Evolutionary conservation across 2,113 vertebrate genomes (phyloP), one percentile per base, ranked within the genome.

Genomic region (Percina caprodes): DNA sequence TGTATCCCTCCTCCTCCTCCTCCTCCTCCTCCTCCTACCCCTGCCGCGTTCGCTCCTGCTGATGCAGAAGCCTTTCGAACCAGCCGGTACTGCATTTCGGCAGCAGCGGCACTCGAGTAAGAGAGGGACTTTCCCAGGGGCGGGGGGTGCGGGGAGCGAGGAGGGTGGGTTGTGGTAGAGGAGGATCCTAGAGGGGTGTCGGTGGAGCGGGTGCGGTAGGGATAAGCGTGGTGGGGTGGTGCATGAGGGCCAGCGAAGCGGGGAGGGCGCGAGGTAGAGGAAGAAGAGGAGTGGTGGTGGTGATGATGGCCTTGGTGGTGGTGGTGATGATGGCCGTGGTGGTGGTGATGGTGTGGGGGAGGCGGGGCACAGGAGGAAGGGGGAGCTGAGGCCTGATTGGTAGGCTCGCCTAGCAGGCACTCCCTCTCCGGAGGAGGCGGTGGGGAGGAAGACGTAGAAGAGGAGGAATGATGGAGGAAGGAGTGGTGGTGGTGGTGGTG

Each of bases 101-200:
- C 93, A 0, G 95, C 95, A 5, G 96, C 87, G 35, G 95, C 95
- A 1, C 97, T 97, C 52, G 97, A 97, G 89, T 98, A 97, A 23
- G 97, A 98, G 65, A 97, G 87, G 0, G 97, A 97, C 93, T 98
- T 97, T 77, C 97, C 97, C 79, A 97, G 83, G 49, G 97, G 96
- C 0, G 96, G 94, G 55, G 94, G 90, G 71, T 95, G 94, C 0
- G 93, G 89, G 2, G 92, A 86, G 52, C 83, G 93, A 15, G 91
- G 90, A 3, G 94, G 90, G 23, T 92, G 93, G 7, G 88, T 83
- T 0, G 86, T 88, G 48, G 87, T 54, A 59, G 80, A 24, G 26
- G 89, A 35, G 62, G 91, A 45, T 51, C 89, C 91, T 49, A 91
- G 60, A 60, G 95, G 90, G 23, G 96, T 95, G 82, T 96, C 97